Conservation (phyloP, 2,797 vertebrate species). For the Gobionotothen gibberifrons region DNA sequence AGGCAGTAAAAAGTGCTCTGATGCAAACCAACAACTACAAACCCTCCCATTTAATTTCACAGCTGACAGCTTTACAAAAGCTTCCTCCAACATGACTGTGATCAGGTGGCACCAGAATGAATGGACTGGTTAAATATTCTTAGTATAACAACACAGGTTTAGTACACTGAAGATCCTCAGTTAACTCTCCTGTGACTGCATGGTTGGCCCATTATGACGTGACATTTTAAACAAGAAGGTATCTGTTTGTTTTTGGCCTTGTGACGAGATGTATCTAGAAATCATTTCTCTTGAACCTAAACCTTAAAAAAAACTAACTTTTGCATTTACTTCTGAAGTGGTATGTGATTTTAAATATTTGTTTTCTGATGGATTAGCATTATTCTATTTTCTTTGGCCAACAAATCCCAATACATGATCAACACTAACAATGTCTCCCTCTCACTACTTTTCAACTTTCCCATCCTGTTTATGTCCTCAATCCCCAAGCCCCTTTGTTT, state of each 20-base stretch:
- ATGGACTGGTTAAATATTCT: not conserved
- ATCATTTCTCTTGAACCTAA: not conserved
- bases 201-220: not conserved
- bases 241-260: not conserved
- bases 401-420: not conserved
- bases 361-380: not conserved
- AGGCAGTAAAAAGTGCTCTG: not conserved
- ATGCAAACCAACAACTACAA: not conserved
- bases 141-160: not conserved
- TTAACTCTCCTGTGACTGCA: not conserved
- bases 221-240: not conserved
- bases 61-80: constrained; percentile 1
- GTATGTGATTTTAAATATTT: not conserved
- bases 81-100: not conserved
- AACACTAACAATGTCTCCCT: not conserved
- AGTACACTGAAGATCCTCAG: not conserved
- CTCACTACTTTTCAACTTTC: not conserved
- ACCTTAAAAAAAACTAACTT: not conserved
- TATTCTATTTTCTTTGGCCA: not conserved
- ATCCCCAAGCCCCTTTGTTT: not conserved
- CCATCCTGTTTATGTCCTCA: not conserved
- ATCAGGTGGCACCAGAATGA: not conserved
- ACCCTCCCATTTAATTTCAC: constrained; percentile 4
- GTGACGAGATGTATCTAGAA: not conserved
- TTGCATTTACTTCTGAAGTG: not conserved